Conservation (phyloP, 2,113 vertebrate species). For the Charina bottae region DNA sequence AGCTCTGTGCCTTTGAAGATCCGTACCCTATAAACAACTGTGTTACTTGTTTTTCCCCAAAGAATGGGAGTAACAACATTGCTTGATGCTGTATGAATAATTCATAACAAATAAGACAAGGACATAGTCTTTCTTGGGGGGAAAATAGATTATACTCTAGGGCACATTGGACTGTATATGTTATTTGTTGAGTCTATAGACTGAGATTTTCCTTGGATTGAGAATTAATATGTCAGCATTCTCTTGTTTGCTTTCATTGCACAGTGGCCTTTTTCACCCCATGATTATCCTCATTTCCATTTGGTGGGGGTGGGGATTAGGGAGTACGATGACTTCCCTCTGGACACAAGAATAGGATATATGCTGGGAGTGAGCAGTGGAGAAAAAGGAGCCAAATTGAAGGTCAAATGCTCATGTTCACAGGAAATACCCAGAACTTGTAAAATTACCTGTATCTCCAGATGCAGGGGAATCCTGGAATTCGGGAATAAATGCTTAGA, state of each 20-base stretch:
- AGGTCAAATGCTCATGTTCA: not conserved
- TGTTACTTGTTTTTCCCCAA: not conserved
- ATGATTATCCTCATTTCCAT: not conserved
- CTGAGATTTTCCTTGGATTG: not conserved
- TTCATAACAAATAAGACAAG: slow-evolving; percentile 26
- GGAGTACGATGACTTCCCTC: not conserved
- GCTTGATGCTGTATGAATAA: slow-evolving; percentile 31
- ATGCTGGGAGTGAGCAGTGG: not conserved
- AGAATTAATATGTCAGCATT: not conserved
- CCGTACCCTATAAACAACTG: slow-evolving; percentile 18
- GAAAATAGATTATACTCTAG: slow-evolving; percentile 27
- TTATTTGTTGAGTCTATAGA: not conserved
- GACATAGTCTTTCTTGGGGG: not conserved
- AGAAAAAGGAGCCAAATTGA: not conserved
- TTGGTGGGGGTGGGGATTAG: not conserved
- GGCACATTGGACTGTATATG: not conserved
- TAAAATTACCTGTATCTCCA: not conserved
- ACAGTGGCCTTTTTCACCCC: not conserved
- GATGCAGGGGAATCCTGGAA: not conserved
- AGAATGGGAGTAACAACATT: not conserved
- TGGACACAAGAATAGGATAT: not conserved
- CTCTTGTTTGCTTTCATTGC: not conserved
- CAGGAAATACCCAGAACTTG: not conserved
- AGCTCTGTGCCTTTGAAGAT: slow-evolving; percentile 30
- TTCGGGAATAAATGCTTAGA: not conserved